Evolutionary conservation across 2,113 vertebrate genomes (phyloP).

Genomic region (Ascaphus truei): DNA sequence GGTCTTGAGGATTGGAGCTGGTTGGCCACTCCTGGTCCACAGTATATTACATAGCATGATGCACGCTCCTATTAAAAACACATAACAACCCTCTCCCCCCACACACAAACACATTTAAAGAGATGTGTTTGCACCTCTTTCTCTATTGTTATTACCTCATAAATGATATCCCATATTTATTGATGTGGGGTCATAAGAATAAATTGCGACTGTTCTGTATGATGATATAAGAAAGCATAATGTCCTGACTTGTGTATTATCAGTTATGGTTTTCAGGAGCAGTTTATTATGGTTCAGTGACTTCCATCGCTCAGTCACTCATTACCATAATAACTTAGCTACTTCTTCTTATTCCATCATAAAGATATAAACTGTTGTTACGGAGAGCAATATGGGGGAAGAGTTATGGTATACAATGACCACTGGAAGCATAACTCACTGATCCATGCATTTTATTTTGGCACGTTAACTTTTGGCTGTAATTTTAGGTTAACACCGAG

Average conservation of each 20-base stretch:
- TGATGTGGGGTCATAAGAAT: slow-evolving; percentile 7
- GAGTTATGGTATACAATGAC: slow-evolving; percentile 20
- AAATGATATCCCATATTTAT: slow-evolving; percentile 13
- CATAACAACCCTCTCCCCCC: too few relatives aligned
- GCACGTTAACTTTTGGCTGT: slow-evolving; percentile 7
- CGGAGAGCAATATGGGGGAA: slow-evolving; percentile 17
- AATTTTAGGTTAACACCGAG: slow-evolving; percentile 5
- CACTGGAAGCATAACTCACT: slow-evolving; percentile 18
- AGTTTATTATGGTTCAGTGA: slow-evolving; percentile 24
- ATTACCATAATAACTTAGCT: slow-evolving; percentile 36
- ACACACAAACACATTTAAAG: neutral
- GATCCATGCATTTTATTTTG: neutral
- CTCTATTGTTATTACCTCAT: neutral
- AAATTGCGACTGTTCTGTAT: slow-evolving; percentile 2
- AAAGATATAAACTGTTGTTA: slow-evolving; percentile 33
- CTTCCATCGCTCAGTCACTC: slow-evolving; percentile 15
- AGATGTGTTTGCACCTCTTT: too few relatives aligned
- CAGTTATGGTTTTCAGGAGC: slow-evolving; percentile 16
- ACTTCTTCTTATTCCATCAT: slow-evolving; percentile 14
- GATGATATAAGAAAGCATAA: slow-evolving; percentile 24
- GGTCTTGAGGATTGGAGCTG: too few relatives aligned
- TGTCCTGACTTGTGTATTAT: slow-evolving; percentile 14
- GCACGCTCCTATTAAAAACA: too few relatives aligned
- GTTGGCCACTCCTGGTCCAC: too few relatives aligned
- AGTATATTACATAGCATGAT: too few relatives aligned